Percentiles rank a stretch among this genome's conserved stretches.
These are phyloP conservation scores for Sternotherus odoratus DNA, from an alignment of 2,797 vertebrate species.

Conservation along the genomic window DNA sequence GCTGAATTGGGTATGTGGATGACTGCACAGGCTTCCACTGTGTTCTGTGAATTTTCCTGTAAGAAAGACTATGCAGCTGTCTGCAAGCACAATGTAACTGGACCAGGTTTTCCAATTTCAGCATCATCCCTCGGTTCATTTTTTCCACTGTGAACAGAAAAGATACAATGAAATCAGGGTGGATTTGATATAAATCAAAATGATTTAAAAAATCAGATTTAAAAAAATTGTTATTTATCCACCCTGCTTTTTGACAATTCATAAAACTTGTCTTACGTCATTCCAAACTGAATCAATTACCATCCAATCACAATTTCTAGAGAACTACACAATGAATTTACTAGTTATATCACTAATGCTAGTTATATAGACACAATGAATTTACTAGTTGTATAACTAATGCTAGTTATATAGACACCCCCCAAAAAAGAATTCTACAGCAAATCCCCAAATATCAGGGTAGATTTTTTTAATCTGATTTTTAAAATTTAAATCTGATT, in stretches of 20 bases:
- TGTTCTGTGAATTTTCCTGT: conserved; percentile 33
- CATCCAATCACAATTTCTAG: neutral
- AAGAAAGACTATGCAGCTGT: conserved; percentile 62
- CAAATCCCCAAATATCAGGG: neutral
- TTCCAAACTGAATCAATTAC: neutral
- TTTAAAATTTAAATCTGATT: too few species aligned
- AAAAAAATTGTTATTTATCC: too few species aligned
- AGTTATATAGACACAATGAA: neutral
- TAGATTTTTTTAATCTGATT: too few species aligned
- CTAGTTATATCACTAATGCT: too few species aligned
- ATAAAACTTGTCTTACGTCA: neutral
- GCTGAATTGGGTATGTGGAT: neutral
- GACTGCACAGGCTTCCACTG: conserved; percentile 63
- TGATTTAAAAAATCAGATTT: too few species aligned
- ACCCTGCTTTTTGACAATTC: neutral
- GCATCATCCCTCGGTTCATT: conserved; percentile 77
- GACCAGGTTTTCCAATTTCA: conserved; percentile 75
- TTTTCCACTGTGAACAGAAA: conserved; percentile 61
- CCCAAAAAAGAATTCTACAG: too few species aligned
- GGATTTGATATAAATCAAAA: too few species aligned
- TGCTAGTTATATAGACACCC: neutral
- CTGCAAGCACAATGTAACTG: conserved; percentile 51
- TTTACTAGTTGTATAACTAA: too few species aligned
- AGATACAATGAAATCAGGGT: neutral
- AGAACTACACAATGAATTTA: neutral